Evolutionary conservation across 2,113 vertebrate species (phyloP), one percentile per base, ranked within the genome.

Genomic region (Physeter macrocephalus): DNA sequence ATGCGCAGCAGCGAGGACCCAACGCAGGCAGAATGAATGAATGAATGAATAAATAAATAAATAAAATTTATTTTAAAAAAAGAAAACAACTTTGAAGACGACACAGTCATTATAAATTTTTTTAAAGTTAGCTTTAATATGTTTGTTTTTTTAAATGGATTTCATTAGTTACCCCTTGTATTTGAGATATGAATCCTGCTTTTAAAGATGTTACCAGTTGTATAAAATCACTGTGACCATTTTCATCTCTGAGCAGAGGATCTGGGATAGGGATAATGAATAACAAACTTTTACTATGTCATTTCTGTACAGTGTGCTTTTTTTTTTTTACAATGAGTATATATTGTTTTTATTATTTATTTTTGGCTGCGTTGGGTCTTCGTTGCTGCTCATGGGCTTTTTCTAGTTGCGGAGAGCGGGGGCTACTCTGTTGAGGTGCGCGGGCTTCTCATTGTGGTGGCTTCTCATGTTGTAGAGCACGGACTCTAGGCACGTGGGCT

Each of bases 11-110:
- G 52, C 5, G 5, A 52, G 52, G 52, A 52, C 52, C 52, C 52
- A 52, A 52, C 5, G 5, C 52, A 52, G 52, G 15, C 52, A 52
- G 52, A 52, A 52, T 52, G 52, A 52, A 52, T 52, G 15, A 52
- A 52, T 52, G 15, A 52, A 52, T 52, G 1, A 52, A 52, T 52
- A 6, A 6, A 52, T 52, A 52, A 52, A 52, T 52, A 52, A 52
- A 52, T 52, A 52, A 52, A 52, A 17, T 52, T 52, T 52, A 52
- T 52, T 52, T 49, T 0, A 52, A 52, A 52, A 52, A 52, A 52
- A 82, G 46, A 87, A 94, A 91, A 94, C 8, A 74, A 67, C 59
- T 87, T 81, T 91, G 74, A 96, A 91, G 41, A 89, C 5, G 5
- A 88, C 27, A 67, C 3, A n/a, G 5, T 86, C 27, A 75, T 77